Conservation (phyloP, 2,797 vertebrate genomes). For the Rhinogobio ventralis region DNA sequence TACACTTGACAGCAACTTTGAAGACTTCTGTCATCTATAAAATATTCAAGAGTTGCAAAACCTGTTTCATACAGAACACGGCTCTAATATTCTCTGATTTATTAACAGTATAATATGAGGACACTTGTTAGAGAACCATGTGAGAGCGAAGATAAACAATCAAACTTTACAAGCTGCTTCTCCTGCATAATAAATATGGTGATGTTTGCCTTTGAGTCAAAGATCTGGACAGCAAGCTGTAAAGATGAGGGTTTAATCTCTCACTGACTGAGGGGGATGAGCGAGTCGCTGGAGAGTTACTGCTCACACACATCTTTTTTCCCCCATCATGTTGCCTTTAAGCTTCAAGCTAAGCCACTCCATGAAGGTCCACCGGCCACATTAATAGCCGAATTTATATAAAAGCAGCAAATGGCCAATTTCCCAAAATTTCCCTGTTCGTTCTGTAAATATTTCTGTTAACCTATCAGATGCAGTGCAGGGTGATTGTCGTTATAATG, state of each 20-base stretch:
- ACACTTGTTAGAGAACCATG: not conserved
- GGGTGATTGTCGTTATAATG: not conserved
- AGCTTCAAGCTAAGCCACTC: constrained; percentile 4
- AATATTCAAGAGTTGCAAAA: constrained; percentile 15
- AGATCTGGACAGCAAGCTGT: not conserved
- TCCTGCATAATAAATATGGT: not conserved
- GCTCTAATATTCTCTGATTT: not conserved
- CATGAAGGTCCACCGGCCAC: not conserved
- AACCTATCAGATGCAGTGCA: not conserved
- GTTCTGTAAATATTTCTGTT: not conserved
- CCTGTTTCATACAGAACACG: not conserved
- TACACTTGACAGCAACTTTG: not conserved
- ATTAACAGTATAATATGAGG: not conserved
- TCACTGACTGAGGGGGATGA: not conserved
- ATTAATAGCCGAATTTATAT: not conserved
- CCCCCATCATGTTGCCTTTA: constrained; percentile 4
- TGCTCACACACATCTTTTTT: constrained; percentile 5
- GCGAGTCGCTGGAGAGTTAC: constrained; percentile 10
- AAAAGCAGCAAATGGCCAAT: constrained; percentile 12
- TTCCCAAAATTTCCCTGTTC: not conserved
- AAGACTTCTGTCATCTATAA: not conserved
- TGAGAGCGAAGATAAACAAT: not conserved
- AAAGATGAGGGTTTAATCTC: constrained; percentile 17
- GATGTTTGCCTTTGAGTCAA: not conserved
- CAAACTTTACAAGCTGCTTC: constrained; percentile 3